phyloP scores from a whole-genome alignment of 2,113 vertebrate genomes.

The Coryphaenoides rupestris region DNA sequence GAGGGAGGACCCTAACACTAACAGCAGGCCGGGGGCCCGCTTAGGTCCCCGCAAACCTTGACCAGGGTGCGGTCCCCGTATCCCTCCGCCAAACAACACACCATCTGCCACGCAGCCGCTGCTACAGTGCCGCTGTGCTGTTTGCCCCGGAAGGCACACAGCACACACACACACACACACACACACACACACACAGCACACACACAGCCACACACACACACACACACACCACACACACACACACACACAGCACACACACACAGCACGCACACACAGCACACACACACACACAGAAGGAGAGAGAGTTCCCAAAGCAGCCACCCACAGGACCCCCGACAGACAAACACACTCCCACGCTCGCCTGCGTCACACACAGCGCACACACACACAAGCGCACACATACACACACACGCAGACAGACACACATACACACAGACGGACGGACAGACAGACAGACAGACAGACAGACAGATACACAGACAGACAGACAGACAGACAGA shows the following conservation, averaged over 20 bases:
- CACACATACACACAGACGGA: too few species aligned
- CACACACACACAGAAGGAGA: conserved; percentile 10
- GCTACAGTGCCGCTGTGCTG: conserved; percentile 26
- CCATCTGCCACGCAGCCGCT: conserved; percentile 45
- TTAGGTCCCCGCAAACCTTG: conserved; percentile 40
- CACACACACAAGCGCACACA: too few species aligned
- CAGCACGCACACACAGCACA: not conserved
- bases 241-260: conserved; percentile 23
- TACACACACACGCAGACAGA: too few species aligned
- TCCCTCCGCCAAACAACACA: conserved; percentile 45
- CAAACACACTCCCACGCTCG: too few species aligned
- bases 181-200: not conserved
- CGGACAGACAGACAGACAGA: too few species aligned
- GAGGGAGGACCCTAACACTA: too few species aligned
- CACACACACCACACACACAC: not conserved
- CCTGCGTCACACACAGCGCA: too few species aligned
- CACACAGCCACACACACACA: not conserved
- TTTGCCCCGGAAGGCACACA: too few species aligned
- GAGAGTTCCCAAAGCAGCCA: too few species aligned
- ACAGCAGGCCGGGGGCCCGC: conserved; percentile 21
- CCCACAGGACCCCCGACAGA: too few species aligned
- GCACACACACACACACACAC: conserved; percentile 14
- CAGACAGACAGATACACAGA: conserved; percentile 5
- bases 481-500: not conserved
- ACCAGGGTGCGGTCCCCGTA: conserved; percentile 30